phyloP scores from a whole-genome alignment of 2,888 invertebrate genomes.

The Myopa testacea region DNA sequence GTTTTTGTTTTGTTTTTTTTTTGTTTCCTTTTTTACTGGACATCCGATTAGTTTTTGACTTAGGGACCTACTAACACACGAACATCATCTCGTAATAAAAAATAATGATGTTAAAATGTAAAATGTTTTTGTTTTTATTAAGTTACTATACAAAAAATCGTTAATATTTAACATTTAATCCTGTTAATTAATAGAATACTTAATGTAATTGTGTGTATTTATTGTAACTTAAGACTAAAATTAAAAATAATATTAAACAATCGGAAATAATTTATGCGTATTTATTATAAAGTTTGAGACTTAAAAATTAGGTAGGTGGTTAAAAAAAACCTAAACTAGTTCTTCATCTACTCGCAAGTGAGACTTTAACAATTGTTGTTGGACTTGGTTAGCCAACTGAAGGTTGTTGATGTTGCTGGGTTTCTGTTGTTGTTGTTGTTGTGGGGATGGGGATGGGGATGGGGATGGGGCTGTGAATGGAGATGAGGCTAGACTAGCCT shows the following conservation, averaged over 20 bases:
- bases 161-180: background rate
- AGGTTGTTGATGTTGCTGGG: too few relatives aligned
- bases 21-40: too few relatives aligned
- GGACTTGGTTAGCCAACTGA: too few relatives aligned
- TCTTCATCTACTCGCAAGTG: too few relatives aligned
- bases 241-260: background rate
- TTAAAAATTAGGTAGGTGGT: background rate
- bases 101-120: too few relatives aligned
- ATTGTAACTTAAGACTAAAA: background rate
- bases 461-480: background rate
- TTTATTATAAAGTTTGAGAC: background rate
- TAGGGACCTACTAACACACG: too few relatives aligned
- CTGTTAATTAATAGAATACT: constrained; percentile 28
- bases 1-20: too few relatives aligned
- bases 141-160: constrained; percentile 32
- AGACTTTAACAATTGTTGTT: too few relatives aligned
- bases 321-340: background rate
- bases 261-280: background rate
- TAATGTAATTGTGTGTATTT: constrained; percentile 10
- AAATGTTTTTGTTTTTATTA: background rate
- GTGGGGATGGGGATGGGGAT: too few relatives aligned
- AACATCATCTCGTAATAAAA: too few relatives aligned
- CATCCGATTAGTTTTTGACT: too few relatives aligned
- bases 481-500: constrained; percentile 56
- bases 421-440: too few relatives aligned